A percentile compares a stretch with the other conserved stretches of the same genome.
Conservation (phyloP, 2,113 vertebrate species). For the Ploceus nigricollis region DNA sequence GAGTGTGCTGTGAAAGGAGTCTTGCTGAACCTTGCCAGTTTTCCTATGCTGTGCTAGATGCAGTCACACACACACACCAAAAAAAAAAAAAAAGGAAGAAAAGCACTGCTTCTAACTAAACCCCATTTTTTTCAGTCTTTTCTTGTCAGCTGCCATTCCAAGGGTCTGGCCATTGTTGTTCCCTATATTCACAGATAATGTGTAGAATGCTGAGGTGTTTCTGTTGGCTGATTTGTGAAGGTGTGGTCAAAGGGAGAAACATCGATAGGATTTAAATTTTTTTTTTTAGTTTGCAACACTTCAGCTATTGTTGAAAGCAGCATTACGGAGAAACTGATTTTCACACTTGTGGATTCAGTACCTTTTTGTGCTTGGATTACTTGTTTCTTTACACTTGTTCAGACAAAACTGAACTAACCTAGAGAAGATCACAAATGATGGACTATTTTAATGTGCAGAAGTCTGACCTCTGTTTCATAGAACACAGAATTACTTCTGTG, state of each 20-base stretch:
- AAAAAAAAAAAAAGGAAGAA: background rate
- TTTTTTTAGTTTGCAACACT: background rate
- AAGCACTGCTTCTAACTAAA: background rate
- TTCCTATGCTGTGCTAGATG: background rate
- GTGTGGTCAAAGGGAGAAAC: background rate
- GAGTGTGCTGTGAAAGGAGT: background rate
- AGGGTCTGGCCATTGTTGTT: background rate
- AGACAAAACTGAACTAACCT: background rate
- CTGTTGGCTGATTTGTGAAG: background rate
- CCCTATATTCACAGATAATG: background rate
- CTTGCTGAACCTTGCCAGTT: background rate
- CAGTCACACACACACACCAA: fast-evolving
- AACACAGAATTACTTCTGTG: fast-evolving
- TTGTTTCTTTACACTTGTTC: background rate
- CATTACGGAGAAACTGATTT: background rate
- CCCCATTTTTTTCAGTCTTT: background rate
- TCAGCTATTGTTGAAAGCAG: background rate
- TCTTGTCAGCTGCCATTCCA: background rate
- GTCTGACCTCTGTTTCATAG: background rate
- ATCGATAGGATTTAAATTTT: background rate
- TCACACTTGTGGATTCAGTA: background rate
- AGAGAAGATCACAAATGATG: background rate
- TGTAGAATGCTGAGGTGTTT: background rate
- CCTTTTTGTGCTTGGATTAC: background rate
- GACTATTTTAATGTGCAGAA: background rate